These are phyloP conservation scores for Podarcis lilfordi DNA, from an alignment of 2,797 vertebrate genomes.

Conservation along the genomic window DNA sequence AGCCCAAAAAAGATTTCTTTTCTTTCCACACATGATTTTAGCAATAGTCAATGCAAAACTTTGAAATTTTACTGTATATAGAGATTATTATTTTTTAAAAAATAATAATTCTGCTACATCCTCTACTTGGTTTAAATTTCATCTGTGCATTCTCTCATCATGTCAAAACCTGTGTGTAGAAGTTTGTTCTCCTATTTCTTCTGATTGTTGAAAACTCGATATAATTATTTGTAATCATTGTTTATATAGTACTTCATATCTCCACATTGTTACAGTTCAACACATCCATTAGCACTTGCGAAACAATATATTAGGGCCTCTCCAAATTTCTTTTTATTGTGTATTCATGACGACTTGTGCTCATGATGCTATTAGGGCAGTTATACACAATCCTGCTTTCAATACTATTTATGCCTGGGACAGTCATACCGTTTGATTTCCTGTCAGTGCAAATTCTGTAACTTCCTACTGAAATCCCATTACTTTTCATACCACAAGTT, in stretches of 20 bases:
- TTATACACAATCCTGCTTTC: no score
- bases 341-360: no score
- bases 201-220: constrained; percentile 32
- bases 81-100: background rate
- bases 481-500: no score
- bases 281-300: constrained; percentile 36
- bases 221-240: constrained; percentile 37
- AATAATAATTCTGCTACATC: constrained; percentile 39
- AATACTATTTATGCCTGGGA: no score
- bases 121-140: constrained; percentile 31
- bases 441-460: no score
- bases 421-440: no score
- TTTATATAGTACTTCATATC: constrained; percentile 16
- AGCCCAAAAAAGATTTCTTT: constrained; percentile 50
- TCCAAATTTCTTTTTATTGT: no score
- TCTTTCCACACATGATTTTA: constrained; percentile 37
- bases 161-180: constrained; percentile 25
- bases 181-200: constrained; percentile 31
- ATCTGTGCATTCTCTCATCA: constrained; percentile 27
- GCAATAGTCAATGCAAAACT: constrained; percentile 45
- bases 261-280: constrained; percentile 15
- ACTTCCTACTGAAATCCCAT: no score
- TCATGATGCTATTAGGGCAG: no score
- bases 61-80: constrained; percentile 37
- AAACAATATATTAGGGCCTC: constrained; percentile 1